Evolutionary conservation across 2,113 vertebrate genomes (phyloP), one percentile per base, ranked within the genome.

Genomic region (Columba livia): DNA sequence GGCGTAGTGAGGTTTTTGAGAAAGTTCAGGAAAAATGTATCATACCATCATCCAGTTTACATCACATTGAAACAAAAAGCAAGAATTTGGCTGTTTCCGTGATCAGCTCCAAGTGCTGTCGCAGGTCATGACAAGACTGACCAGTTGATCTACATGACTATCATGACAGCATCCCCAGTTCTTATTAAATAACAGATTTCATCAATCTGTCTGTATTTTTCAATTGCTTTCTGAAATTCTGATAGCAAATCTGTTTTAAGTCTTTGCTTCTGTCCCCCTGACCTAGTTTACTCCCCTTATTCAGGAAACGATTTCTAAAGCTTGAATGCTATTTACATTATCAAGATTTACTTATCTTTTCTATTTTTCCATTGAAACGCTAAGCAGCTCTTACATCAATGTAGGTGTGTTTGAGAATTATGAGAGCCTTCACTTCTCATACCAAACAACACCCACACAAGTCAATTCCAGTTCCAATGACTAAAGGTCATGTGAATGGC

Each of bases 391-490:
- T 97, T 96, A 96, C 89, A 97, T 97, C 95, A 95, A 97, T 90
- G 92, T 97, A 97, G 96, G 96, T 97, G 97, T 97, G 97, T 97
- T 97, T 98, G 97, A 97, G 95, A 97, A 97, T 96, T 97, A 97
- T 96, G 96, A 97, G 96, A 96, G 86, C 90, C 93, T 96, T 94
- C 90, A 95, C 86, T 98, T 97, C 96, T 97, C 98, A 98, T 98
- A 97, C 97, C 98, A 97, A 97, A 97, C 97, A 97, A 97, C 98
- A 97, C 98, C 98, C 98, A 98, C 98, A 94, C 97, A 97, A 97
- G 96, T 96, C 96, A 96, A 93, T 97, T 98, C 96, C 90, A 97
- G 97, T 98, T 96, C 95, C 97, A 97, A 74, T 95, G 95, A 94
- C 90, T 96, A 98, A 97, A 97, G 95, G 91, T 97, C 97, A 97